Percentiles rank a stretch among this genome's conserved stretches.
Conservation (phyloP, 30 jellyfish, hydroid and myxozoan genomes). For the Phacellophora camtschatica region DNA sequence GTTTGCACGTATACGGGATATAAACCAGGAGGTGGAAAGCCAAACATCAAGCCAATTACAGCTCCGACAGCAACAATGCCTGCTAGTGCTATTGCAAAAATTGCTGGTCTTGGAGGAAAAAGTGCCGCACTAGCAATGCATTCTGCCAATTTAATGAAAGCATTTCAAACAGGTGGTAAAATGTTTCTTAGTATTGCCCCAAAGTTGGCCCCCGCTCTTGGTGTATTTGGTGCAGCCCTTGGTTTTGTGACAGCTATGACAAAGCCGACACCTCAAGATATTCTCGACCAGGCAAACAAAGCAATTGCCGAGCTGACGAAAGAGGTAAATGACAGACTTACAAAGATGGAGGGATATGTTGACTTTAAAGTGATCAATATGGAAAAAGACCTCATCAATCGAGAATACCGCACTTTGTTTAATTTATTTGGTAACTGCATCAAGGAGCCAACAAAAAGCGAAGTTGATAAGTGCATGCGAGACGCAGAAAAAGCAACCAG, state of each 20-base stretch:
- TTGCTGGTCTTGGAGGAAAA: not conserved
- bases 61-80: not conserved
- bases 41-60: not conserved
- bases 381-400: slow-evolving; percentile 29
- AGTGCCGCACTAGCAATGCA: not conserved
- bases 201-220: slow-evolving; percentile 4
- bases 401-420: not conserved
- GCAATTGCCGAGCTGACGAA: not conserved
- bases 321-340: slow-evolving; percentile 1
- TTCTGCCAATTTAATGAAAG: not conserved
- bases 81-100: not conserved
- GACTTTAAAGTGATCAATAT: not conserved
- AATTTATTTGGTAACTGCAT: not conserved
- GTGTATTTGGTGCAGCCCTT: not conserved
- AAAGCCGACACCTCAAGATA: slow-evolving; percentile 16
- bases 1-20: slow-evolving; percentile 3
- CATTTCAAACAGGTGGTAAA: not conserved
- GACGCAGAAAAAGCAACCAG: not conserved
- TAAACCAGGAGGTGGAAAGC: slow-evolving; percentile 6
- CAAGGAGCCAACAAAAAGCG: not conserved
- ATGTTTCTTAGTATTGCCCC: not conserved
- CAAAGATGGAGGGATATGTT: not conserved
- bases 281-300: slow-evolving; percentile 12
- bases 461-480: not conserved
- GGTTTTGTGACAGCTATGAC: not conserved